Evolutionary conservation across 2,888 invertebrate species (phyloP).

Genomic region (Melolontha melolontha): DNA sequence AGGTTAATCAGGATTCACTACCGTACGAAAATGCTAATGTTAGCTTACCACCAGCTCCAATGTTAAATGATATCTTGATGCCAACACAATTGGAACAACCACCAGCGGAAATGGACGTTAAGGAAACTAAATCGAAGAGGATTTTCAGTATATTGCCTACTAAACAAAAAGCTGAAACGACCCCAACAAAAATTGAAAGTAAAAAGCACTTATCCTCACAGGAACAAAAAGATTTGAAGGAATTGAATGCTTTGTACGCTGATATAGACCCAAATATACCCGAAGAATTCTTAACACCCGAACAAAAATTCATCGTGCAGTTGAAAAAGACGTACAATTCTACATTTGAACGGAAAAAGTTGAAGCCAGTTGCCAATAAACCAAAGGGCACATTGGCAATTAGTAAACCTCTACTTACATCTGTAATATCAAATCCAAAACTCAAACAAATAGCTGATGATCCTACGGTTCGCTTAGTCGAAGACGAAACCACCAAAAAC

Average conservation of each 20-base stretch:
- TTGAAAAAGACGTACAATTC: constrained; percentile 58
- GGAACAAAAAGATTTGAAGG: constrained; percentile 56
- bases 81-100: background rate
- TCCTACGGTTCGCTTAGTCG: constrained; percentile 55
- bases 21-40: background rate
- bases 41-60: background rate
- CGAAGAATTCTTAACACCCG: constrained; percentile 56
- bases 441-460: constrained; percentile 57
- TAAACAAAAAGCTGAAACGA: too few relatives aligned
- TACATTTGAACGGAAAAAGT: constrained; percentile 44
- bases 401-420: constrained; percentile 60
- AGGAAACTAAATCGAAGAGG: background rate
- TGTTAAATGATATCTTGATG: too few relatives aligned
- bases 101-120: background rate
- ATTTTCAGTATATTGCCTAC: background rate
- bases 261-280: constrained; percentile 58
- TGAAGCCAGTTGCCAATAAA: constrained; percentile 57
- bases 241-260: constrained; percentile 56
- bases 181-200: background rate
- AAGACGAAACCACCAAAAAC: constrained; percentile 44
- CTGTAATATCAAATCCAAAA: constrained; percentile 59
- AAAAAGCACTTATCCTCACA: constrained; percentile 55
- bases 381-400: constrained; percentile 60
- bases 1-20: background rate
- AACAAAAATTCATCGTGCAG: constrained; percentile 58